Conservation (phyloP, 2,888 invertebrate species). For the Stenoptilia bipunctidactyla region DNA sequence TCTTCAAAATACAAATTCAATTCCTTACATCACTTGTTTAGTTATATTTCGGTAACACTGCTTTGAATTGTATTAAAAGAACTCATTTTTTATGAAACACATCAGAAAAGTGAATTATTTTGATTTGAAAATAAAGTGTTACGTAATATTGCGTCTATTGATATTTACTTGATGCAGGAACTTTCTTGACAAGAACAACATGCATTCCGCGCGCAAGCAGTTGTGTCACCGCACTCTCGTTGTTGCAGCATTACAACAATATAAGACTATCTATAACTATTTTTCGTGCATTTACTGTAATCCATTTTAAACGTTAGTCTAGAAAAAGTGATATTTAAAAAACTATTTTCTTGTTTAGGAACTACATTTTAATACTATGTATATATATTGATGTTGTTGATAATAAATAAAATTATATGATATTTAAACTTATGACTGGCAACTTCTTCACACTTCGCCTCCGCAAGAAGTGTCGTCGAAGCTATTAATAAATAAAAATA, state of each 20-base stretch:
- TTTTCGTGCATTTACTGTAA: conserved; percentile 71
- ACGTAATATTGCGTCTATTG: too few relatives aligned
- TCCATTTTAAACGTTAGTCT: conserved; percentile 58
- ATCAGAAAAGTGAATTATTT: too few relatives aligned
- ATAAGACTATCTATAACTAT: conserved; percentile 59
- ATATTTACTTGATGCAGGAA: too few relatives aligned
- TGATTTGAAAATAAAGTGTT: too few relatives aligned
- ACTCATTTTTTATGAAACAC: too few relatives aligned
- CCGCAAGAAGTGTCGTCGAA: too few relatives aligned
- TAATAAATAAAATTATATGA: background rate
- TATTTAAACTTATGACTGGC: background rate
- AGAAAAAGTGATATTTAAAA: conserved; percentile 60
- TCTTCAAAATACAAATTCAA: too few relatives aligned
- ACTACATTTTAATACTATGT: conserved; percentile 21
- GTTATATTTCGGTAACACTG: too few relatives aligned
- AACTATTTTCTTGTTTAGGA: conserved; percentile 32
- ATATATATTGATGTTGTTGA: conserved; percentile 24
- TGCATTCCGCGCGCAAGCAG: conserved; percentile 38
- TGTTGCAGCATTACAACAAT: conserved; percentile 36
- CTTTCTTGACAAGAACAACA: too few relatives aligned
- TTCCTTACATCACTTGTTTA: too few relatives aligned
- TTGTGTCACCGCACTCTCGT: conserved; percentile 42
- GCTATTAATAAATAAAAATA: too few relatives aligned
- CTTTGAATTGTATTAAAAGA: too few relatives aligned
- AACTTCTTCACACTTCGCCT: background rate